Conservation (phyloP, 2,113 vertebrate genomes). For the Microcebus griseorufus region DNA sequence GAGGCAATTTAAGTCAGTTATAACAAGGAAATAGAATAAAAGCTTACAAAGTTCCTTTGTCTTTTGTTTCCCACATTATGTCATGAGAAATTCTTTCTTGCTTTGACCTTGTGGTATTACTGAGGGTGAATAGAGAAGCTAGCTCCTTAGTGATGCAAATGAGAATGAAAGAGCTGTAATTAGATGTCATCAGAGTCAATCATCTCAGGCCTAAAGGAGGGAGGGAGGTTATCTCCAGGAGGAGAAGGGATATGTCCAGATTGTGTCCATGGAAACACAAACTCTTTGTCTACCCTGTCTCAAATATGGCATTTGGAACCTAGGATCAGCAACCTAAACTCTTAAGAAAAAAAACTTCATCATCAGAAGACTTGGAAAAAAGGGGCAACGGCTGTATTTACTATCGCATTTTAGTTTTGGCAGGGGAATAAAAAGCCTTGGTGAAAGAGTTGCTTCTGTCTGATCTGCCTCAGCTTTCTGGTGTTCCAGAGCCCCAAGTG, state of each 20-base stretch:
- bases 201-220: constrained; percentile 11
- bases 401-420: not conserved
- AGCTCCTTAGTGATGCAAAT: constrained; percentile 68
- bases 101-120: constrained; percentile 45
- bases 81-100: constrained; percentile 57
- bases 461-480: not conserved
- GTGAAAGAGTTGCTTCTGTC: not conserved
- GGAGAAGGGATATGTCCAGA: constrained; percentile 25
- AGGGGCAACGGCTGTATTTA: not conserved
- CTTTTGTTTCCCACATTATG: constrained; percentile 64
- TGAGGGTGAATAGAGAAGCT: constrained; percentile 46
- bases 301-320: not conserved
- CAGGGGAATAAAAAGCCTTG: not conserved
- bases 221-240: not conserved
- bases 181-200: constrained; percentile 71
- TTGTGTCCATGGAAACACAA: constrained; percentile 46
- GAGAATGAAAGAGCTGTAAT: constrained; percentile 61
- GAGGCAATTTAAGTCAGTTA: constrained; percentile 44
- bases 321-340: not conserved
- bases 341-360: not conserved
- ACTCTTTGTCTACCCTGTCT: constrained; percentile 29
- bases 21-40: constrained; percentile 24
- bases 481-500: not conserved
- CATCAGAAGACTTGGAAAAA: not conserved
- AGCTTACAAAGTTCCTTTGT: constrained; percentile 28